A percentile compares a stretch with the other conserved stretches of the same genome.
These are phyloP conservation scores for Rachycentron canadum DNA, from an alignment of 2,797 vertebrate genomes.

Conservation along the genomic window DNA sequence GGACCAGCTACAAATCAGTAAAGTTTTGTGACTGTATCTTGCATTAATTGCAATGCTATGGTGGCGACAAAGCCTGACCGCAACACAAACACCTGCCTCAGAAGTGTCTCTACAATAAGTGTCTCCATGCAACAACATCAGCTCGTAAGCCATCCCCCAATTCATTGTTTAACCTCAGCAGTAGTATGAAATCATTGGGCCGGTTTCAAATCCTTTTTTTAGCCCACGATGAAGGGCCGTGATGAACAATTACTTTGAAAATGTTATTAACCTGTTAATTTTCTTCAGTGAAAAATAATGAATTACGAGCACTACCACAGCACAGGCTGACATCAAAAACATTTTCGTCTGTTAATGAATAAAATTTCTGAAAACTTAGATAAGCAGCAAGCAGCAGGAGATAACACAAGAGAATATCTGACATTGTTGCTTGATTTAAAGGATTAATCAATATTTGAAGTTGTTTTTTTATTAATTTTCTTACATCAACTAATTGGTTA, in stretches of 20 bases:
- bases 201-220: neutral
- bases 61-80: neutral
- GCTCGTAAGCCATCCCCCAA: neutral
- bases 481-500: neutral
- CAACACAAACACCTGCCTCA: no score
- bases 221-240: neutral
- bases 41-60: neutral
- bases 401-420: neutral
- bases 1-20: neutral
- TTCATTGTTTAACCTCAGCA: conserved; percentile 13
- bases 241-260: neutral
- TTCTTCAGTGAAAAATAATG: neutral
- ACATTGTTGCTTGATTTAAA: neutral
- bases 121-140: no score
- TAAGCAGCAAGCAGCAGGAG: no score
- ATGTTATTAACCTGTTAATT: neutral
- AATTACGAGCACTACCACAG: neutral
- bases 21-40: neutral
- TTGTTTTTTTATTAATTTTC: neutral
- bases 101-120: no score
- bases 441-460: neutral
- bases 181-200: neutral
- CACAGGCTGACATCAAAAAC: neutral
- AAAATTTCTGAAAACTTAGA: no score
- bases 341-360: no score